Percentiles rank a stretch among this genome's conserved stretches.
Conservation (phyloP, 2,888 invertebrate genomes). For the Himalopsyche tibetana region DNA sequence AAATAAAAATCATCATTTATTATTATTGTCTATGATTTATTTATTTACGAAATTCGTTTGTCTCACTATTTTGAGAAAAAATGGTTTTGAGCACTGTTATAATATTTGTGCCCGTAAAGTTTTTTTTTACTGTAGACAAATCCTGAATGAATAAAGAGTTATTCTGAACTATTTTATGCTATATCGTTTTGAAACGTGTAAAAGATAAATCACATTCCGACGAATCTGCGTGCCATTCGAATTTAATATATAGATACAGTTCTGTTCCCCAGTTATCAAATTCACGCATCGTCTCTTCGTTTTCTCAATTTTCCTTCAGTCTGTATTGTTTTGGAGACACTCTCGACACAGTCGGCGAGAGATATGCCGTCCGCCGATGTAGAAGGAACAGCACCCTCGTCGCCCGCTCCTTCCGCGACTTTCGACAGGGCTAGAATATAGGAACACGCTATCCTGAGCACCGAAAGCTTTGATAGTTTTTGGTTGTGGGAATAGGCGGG, state of each 20-base stretch:
- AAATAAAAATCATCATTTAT: too few species aligned
- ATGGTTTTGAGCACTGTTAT: too few species aligned
- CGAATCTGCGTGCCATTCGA: neutral
- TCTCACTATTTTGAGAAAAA: too few species aligned
- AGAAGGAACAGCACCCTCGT: constrained; percentile 76
- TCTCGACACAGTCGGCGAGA: constrained; percentile 87
- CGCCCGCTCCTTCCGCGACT: constrained; percentile 85
- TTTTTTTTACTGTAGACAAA: too few species aligned
- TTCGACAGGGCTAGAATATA: constrained; percentile 92
- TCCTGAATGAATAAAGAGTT: too few species aligned
- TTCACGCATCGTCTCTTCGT: constrained; percentile 84
- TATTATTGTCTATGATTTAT: too few species aligned
- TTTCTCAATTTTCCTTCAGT: constrained; percentile 93
- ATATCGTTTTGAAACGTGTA: too few species aligned
- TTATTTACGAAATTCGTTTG: too few species aligned
- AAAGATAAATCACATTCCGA: too few species aligned
- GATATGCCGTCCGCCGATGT: constrained; percentile 76
- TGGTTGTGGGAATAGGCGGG: constrained; percentile 96
- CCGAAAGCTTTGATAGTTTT: constrained; percentile 94
- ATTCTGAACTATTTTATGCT: too few species aligned
- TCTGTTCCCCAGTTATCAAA: neutral
- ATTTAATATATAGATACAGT: neutral
- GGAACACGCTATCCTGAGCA: constrained; percentile 93
- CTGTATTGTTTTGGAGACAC: constrained; percentile 94
- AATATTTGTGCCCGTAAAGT: too few species aligned